Evolutionary conservation across 2,797 vertebrate genomes (phyloP).

Genomic region (Macropodus opercularis): DNA sequence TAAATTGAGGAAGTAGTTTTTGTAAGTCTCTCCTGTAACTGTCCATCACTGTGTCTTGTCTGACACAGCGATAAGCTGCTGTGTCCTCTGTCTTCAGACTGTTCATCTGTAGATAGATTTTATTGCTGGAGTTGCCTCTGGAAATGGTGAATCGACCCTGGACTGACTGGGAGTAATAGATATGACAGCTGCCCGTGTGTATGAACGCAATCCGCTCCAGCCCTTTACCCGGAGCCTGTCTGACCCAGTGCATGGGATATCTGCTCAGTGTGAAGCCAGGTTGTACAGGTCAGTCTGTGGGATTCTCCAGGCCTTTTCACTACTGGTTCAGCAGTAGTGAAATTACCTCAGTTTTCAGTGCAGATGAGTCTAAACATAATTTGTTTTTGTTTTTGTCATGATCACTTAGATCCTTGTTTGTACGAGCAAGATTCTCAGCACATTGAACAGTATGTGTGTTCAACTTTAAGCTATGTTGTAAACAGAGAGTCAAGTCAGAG

Average conservation of each 20-base stretch:
- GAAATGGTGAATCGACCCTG: constrained; percentile 24
- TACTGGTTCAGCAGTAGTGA: constrained; percentile 34
- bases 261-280: not conserved
- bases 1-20: not conserved
- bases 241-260: too few species aligned
- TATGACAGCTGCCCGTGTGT: fast-evolving
- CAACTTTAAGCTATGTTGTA: too few species aligned
- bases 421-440: too few species aligned
- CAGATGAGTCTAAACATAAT: too few species aligned
- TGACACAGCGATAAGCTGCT: constrained; percentile 58
- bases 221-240: not conserved
- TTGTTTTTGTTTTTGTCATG: too few species aligned
- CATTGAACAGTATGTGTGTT: too few species aligned
- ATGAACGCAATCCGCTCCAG: not conserved
- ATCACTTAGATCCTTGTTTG: too few species aligned
- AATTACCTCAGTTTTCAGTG: too few species aligned
- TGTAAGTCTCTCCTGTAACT: not conserved
- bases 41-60: not conserved
- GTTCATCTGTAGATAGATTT: constrained; percentile 60
- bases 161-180: constrained; percentile 31
- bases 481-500: too few species aligned
- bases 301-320: constrained; percentile 3
- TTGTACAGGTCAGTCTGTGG: constrained; percentile 4
- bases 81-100: constrained; percentile 42
- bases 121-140: constrained; percentile 55